Base-by-base conservation (phyloP, 2,888 invertebrate species). In the Dione vanillae region DNA sequence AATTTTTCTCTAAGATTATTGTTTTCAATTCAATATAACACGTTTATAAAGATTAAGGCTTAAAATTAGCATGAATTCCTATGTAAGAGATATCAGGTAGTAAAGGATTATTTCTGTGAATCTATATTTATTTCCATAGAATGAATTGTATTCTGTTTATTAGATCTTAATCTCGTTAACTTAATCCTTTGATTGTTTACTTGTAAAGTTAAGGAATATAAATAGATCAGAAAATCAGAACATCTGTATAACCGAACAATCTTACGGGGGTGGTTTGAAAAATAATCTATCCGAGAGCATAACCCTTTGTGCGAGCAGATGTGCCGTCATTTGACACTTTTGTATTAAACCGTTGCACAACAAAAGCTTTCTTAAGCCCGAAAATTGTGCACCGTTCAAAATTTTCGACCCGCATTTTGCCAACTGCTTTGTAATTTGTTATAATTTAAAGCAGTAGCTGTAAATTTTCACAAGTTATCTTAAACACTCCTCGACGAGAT, bases 271-370 rank as follows among this genome's bases (percentile, higher is more conserved):
- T 87, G 86, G 89, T 88, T 89, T 88, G 91, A 89, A 92, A 92
- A 93, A 92, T 92, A 92, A 92, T 93, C 91, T 89, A 91, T 90
- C 90, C 87, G 83, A 82, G 80, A 81, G 82, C 82, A 84, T 89
- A 93, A 93, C 93, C 93, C 93, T 93, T 93, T 93, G 92, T 91
- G 87, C 80, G 79, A 84, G 89, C 93, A 93, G 93, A 93, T 93
- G 93, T 89, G 91, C 90, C 90, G 93, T 93, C 93, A 93, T 93
- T 93, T 91, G 92, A 93, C 93, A 93, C 93, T 93, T 93, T 92
- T 93, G 93, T 93, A 93, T 92, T 92, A 93, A 90, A 89, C 89
- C 90, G 90, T 93, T 93, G 93, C 92, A 93, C 93, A 92, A 92
- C 92, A 93, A 93, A 89, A 89, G 90, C 87, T 88, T 87, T 90